Conservation (phyloP, 2,888 invertebrate species). For the Brenthis daphne region DNA sequence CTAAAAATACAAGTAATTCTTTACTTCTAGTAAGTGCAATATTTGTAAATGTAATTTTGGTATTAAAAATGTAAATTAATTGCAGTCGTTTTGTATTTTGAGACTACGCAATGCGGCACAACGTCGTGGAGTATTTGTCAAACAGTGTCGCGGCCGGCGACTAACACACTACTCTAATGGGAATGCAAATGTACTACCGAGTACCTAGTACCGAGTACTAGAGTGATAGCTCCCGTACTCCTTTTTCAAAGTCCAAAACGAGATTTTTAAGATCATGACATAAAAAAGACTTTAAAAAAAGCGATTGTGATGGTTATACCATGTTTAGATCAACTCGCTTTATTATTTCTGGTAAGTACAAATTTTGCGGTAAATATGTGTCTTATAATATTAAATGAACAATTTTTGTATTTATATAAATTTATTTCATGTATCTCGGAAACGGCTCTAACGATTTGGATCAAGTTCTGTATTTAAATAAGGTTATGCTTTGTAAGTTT, state of each 20-base stretch:
- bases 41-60: too few relatives aligned
- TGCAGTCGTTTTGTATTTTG: neutral
- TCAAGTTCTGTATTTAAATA: too few relatives aligned
- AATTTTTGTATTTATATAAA: too few relatives aligned
- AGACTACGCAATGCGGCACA: slow-evolving; percentile 20
- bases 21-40: too few relatives aligned
- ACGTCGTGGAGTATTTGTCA: slow-evolving; percentile 14
- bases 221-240: slow-evolving; percentile 3
- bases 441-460: too few relatives aligned
- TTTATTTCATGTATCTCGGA: too few relatives aligned
- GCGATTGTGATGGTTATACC: neutral
- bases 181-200: slow-evolving; percentile 50
- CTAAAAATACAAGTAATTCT: too few relatives aligned
- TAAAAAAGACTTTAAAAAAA: neutral
- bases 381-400: too few relatives aligned
- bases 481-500: too few relatives aligned
- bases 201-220: slow-evolving; percentile 1
- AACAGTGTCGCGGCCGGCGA: slow-evolving; percentile 24
- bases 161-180: slow-evolving; percentile 45
- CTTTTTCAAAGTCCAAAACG: slow-evolving; percentile 3
- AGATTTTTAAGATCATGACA: neutral
- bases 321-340: too few relatives aligned
- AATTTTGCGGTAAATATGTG: too few relatives aligned
- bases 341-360: too few relatives aligned
- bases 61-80: neutral